Base-by-base conservation (phyloP, 2,113 vertebrate species). In the Oreochromis niloticus region DNA sequence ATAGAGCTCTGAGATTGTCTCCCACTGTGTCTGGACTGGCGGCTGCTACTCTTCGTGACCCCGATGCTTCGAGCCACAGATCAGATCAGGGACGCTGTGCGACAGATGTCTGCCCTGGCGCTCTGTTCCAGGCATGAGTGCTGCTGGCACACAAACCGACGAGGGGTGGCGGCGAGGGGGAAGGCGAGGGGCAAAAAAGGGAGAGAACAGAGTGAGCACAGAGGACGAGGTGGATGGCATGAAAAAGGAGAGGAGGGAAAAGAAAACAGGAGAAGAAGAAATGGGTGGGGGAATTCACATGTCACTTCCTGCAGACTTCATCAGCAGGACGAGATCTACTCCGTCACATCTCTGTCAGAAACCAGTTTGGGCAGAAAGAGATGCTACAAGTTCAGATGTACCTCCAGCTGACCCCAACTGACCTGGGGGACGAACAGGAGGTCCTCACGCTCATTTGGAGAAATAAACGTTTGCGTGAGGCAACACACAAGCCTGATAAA, bases 81-180 rank as follows among this genome's bases (percentile, higher is more conserved):
- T 95, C 95, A 94, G 92, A 95, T 95, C 93, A 90, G 93, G 93
- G 92, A 95, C 87, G 87, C 83, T 57, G 94, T 82, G 93, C 85
- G 95, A 96, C 95, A 96, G 95, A 96, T 94, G 94, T 93, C 94
- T 91, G 90, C 92, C 91, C 91, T 86, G 79, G 89, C 83, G 80
- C 90, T 94, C 90, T 88, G 93, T 94, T 96, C 92, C 94, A 94
- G 94, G 92, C 94, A 93, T 71, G 86, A 93, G 92, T 66, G 89
- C 90, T 89, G 94, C 89, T 93, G 93, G 94, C 93, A 86, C 87
- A 88, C 87, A 88, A 86, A 80, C 92, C 88, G 61, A 93, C 91
- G 91, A 88, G 56, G 16, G 81, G n/a, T 43, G 5, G 13, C 9
- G 3, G n/a, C 27, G 10, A 5, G 50, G 16, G 1, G 12, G 1